Base-by-base conservation (phyloP, 2,888 invertebrate genomes). In the Cephalotes varians region DNA sequence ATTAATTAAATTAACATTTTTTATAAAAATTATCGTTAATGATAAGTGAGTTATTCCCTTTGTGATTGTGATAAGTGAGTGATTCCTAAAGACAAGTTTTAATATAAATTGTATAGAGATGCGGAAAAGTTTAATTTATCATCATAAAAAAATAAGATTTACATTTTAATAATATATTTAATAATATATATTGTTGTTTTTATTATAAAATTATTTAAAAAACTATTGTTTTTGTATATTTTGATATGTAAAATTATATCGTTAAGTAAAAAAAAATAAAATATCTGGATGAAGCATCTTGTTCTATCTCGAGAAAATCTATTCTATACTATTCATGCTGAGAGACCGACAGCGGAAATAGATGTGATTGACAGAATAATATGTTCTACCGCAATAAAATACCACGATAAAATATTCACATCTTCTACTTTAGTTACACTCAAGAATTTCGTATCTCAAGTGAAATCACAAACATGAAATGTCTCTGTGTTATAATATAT, bases 321-420 rank as follows among this genome's bases (percentile, higher is more conserved):
- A 54, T 25, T 18, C 6, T 44, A 9, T 28, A 31, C 5, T 73
- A n/a, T 9, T n/a, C 31, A 31, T 7, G 15, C 21, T 62, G 34
- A n/a, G n/a, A n/a, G n/a, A 56, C 28, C 15, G 7, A 73, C 31
- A 6, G 18, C n/a, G 4, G 7, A 58, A 58, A 28, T 54, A n/a
- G 44, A 58, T 44, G 31, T 60, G 44, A 73, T 31, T 73, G 58
- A n/a, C 73, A 44, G 21, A 60, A 73, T 72, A 72, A 56, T 44
- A 49, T 56, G 0, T 58, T 31, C 25, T 25, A 37, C 15, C 15
- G 21, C 31, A 28, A 28, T n/a, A 31, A 73, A n/a, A n/a, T n/a
- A n/a, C 15, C 15, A 15, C 31, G n/a, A 28, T n/a, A 31, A 73
- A 60, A 15, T 31, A 47, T 60, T 58, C 15, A 7, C 31, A 37